Evolutionary conservation across 2,113 vertebrate genomes (phyloP).

Genomic region (Aepyceros melampus): DNA sequence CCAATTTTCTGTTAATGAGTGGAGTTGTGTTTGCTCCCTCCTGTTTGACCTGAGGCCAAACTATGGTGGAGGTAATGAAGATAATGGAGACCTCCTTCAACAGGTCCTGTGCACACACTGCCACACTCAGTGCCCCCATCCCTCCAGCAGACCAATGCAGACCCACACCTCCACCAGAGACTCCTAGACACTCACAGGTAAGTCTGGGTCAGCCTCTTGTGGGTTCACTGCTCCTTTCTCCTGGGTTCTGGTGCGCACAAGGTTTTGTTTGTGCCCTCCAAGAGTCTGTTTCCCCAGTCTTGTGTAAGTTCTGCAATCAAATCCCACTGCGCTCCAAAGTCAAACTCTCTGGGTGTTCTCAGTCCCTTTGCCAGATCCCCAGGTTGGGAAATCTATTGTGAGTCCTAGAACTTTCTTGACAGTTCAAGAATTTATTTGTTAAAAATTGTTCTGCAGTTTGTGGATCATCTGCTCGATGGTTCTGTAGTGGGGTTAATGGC

Average conservation of each 20-base stretch:
- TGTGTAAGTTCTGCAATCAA: neutral
- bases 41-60: neutral
- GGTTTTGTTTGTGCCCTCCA: neutral
- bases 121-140: neutral
- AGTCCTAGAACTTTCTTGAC: neutral
- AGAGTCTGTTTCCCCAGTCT: neutral
- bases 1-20: neutral
- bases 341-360: neutral
- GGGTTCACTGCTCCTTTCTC: neutral
- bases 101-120: neutral
- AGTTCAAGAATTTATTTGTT: neutral
- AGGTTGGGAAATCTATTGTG: neutral
- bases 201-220: neutral
- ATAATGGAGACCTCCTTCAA: accelerated
- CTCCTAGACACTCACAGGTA: neutral
- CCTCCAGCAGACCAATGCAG: neutral
- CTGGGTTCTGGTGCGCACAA: neutral
- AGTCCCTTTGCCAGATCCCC: neutral
- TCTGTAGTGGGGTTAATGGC: neutral
- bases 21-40: neutral
- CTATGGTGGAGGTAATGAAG: neutral
- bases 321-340: neutral
- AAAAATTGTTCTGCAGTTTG: neutral
- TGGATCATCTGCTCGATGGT: accelerated
- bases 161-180: neutral